Evolutionary conservation across 2,888 invertebrate genomes (phyloP).

Genomic region (Elgonia sp.): DNA sequence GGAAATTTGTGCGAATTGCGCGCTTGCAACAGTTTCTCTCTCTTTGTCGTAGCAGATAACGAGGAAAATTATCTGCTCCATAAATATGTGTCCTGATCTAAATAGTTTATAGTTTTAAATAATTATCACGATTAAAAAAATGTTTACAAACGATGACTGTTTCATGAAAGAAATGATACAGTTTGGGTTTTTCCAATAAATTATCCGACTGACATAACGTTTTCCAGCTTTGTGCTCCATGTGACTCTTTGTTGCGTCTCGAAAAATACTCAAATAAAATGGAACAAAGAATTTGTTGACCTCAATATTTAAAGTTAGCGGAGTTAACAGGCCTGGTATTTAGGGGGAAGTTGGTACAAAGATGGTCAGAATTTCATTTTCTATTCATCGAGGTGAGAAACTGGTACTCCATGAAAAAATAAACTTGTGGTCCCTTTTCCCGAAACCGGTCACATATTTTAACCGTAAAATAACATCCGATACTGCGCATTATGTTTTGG

Average conservation of each 20-base stretch:
- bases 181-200: neutral
- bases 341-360: slow-evolving; percentile 26
- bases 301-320: slow-evolving; percentile 15
- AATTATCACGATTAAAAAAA: neutral
- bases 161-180: slow-evolving; percentile 9
- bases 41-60: slow-evolving; percentile 30
- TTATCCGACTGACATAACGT: neutral
- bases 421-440: slow-evolving; percentile 18
- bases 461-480: slow-evolving; percentile 36
- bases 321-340: slow-evolving; percentile 3
- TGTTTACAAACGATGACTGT: neutral
- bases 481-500: slow-evolving; percentile 2
- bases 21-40: slow-evolving; percentile 21
- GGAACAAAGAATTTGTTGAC: slow-evolving; percentile 43
- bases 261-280: neutral
- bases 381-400: slow-evolving; percentile 38
- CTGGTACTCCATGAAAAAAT: slow-evolving; percentile 35
- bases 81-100: slow-evolving; percentile 27
- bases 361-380: slow-evolving; percentile 40
- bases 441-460: slow-evolving; percentile 57
- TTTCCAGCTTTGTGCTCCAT: neutral
- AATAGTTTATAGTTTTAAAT: neutral
- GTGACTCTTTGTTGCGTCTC: slow-evolving; percentile 12
- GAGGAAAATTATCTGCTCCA: slow-evolving; percentile 19
- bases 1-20: slow-evolving; percentile 50